Percentiles rank a stretch among this genome's conserved stretches.
phyloP scores from a whole-genome alignment of 2,888 invertebrate genomes.

The Thecocarcelia acutangulata region DNA sequence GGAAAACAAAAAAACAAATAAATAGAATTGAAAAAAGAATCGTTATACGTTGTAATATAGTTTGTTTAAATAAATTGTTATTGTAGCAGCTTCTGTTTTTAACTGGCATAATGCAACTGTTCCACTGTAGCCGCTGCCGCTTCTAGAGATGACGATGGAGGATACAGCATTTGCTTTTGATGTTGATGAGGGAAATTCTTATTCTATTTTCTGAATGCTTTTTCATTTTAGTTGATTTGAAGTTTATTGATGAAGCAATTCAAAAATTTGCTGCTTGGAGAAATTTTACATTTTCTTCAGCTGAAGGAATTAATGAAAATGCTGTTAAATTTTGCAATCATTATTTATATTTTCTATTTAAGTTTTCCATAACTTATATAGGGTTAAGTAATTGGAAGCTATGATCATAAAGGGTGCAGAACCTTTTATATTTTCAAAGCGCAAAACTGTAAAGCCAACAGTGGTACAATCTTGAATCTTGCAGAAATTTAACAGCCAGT shows the following conservation, averaged over 20 bases:
- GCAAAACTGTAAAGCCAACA: too few species aligned
- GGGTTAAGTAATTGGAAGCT: too few species aligned
- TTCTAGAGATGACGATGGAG: conserved; percentile 13
- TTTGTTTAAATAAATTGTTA: conserved; percentile 68
- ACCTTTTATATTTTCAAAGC: too few species aligned
- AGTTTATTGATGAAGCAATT: conserved; percentile 61
- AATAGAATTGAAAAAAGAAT: conserved; percentile 35
- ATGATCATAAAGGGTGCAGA: too few species aligned
- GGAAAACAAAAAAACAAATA: conserved; percentile 4
- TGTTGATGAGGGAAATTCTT: conserved; percentile 53
- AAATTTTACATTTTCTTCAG: neutral
- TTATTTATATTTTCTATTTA: too few species aligned
- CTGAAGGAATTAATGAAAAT: neutral
- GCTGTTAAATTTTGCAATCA: neutral
- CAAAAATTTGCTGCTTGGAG: conserved; percentile 54
- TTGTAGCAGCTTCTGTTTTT: conserved; percentile 66
- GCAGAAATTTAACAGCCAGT: too few species aligned
- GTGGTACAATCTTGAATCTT: too few species aligned
- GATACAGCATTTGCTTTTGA: conserved; percentile 31
- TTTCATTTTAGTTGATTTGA: conserved; percentile 23
- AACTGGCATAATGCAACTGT: conserved; percentile 23
- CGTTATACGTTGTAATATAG: conserved; percentile 59
- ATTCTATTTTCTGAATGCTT: conserved; percentile 29
- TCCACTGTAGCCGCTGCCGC: neutral
- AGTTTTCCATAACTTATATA: too few species aligned